A percentile compares a stretch with the other conserved stretches of the same genome.
Evolutionary conservation across 1,140 invertebrate genomes (phyloP).

Genomic region (Lepidostoma basale): DNA sequence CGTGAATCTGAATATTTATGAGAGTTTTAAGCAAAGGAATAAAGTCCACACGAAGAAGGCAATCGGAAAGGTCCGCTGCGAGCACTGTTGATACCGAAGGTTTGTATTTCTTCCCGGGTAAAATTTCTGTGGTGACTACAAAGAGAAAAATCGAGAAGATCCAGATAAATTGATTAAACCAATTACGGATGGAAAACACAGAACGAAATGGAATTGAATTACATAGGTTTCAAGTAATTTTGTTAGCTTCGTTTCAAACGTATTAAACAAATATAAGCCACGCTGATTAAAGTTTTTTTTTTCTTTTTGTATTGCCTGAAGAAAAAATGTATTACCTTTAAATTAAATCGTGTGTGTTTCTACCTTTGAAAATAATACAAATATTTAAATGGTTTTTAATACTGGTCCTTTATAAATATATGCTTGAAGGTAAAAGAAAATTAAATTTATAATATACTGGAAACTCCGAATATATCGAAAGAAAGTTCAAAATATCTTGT

Average conservation of each 20-base stretch:
- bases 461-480: no score
- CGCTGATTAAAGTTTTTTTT: neutral
- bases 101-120: neutral
- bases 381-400: no score
- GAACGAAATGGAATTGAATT: neutral
- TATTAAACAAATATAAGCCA: slow-evolving; percentile 12
- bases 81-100: neutral
- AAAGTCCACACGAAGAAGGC: neutral
- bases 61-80: neutral
- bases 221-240: neutral
- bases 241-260: neutral
- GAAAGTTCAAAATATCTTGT: no score
- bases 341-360: no score
- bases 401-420: no score
- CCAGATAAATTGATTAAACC: slow-evolving; percentile 1
- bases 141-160: slow-evolving; percentile 2
- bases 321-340: no score
- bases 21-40: neutral
- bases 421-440: no score
- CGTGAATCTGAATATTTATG: slow-evolving; percentile 22
- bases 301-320: neutral
- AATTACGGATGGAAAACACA: neutral
- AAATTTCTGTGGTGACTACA: neutral
- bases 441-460: no score
- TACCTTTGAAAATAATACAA: no score